phyloP scores from a whole-genome alignment of 2,888 invertebrate species.

The Micropterix aruncella region DNA sequence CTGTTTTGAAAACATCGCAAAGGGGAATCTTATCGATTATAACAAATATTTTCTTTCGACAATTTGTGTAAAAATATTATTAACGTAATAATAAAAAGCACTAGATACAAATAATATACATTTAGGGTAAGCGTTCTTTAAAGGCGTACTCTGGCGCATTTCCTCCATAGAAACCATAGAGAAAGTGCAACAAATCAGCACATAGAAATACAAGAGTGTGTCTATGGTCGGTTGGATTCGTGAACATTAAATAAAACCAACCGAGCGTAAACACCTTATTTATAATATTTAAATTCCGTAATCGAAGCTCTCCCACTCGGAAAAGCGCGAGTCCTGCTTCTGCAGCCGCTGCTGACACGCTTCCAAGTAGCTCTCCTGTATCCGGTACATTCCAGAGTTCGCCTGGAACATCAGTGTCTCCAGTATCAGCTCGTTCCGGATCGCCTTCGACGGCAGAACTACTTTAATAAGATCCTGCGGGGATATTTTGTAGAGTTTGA shows the following conservation, averaged over 20 bases:
- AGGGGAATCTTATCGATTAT: too few relatives aligned
- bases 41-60: too few relatives aligned
- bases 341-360: conserved; percentile 77
- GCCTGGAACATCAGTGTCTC: conserved; percentile 90
- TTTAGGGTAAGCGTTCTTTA: too few relatives aligned
- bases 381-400: conserved; percentile 83
- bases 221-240: too few relatives aligned
- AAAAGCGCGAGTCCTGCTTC: conserved; percentile 78
- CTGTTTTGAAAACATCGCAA: too few relatives aligned
- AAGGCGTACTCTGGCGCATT: too few relatives aligned
- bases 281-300: conserved; percentile 48
- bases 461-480: conserved; percentile 89
- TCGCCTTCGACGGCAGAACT: conserved; percentile 83
- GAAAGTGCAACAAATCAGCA: not conserved
- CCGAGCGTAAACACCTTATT: conserved; percentile 16
- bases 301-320: conserved; percentile 71
- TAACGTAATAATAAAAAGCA: not conserved
- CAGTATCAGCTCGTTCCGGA: conserved; percentile 81
- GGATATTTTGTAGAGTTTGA: conserved; percentile 81
- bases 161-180: too few relatives aligned
- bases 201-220: not conserved
- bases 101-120: too few relatives aligned
- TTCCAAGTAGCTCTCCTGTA: conserved; percentile 76
- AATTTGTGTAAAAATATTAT: too few relatives aligned
- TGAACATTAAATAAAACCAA: too few relatives aligned